Conservation (phyloP, 2,888 invertebrate species). For the Schizaphis graminum region DNA sequence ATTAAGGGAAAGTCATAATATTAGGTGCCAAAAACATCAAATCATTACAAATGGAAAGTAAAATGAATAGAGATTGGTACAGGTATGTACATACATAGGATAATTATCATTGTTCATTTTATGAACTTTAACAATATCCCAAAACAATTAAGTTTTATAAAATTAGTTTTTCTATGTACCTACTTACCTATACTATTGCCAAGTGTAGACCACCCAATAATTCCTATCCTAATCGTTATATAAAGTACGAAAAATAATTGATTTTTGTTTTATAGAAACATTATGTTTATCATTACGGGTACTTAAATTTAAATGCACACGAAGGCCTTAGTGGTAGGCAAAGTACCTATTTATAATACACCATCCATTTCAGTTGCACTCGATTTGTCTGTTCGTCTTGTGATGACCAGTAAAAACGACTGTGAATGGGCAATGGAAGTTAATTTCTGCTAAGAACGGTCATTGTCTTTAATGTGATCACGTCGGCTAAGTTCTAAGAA, state of each 20-base stretch:
- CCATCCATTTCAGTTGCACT: not conserved
- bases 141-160: not conserved
- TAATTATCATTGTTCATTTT: not conserved
- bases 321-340: not conserved
- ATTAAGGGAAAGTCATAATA: not conserved
- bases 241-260: not conserved
- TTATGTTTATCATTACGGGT: not conserved
- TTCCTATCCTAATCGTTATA: not conserved
- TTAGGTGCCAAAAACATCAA: conserved; percentile 2
- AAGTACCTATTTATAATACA: not conserved
- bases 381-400: not conserved
- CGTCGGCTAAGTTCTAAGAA: conserved; percentile 49
- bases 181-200: not conserved
- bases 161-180: not conserved
- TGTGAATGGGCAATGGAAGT: conserved; percentile 10
- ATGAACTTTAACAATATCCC: not conserved
- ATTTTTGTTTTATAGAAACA: not conserved
- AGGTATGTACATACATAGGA: not conserved
- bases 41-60: conserved; percentile 7
- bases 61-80: not conserved
- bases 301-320: not conserved
- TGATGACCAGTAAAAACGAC: not conserved
- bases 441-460: not conserved
- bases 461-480: conserved; percentile 19
- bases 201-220: not conserved